These are phyloP conservation scores for Porphyrio hochstetteri DNA, from an alignment of 2,113 vertebrate species.

Conservation along the genomic window DNA sequence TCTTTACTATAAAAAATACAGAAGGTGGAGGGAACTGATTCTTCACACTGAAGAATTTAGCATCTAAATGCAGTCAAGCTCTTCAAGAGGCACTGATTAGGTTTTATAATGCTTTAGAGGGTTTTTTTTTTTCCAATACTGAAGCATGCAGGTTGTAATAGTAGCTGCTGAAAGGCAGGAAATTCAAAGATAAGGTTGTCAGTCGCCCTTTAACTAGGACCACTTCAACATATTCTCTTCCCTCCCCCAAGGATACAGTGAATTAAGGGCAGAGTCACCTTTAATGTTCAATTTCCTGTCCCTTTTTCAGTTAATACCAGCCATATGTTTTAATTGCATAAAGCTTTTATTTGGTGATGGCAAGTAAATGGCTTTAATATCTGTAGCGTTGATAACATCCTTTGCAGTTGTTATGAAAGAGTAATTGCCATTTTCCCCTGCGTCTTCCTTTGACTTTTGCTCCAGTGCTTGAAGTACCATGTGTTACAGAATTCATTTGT, in stretches of 20 bases:
- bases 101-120: neutral
- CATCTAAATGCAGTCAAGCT: neutral
- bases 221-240: neutral
- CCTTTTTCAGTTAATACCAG: neutral
- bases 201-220: neutral
- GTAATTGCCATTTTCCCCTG: neutral
- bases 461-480: neutral
- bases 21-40: neutral
- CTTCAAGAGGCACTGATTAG: neutral
- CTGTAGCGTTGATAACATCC: neutral
- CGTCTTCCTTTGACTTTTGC: neutral
- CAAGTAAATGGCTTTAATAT: constrained; percentile 46
- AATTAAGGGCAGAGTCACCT: constrained; percentile 4
- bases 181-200: neutral
- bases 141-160: neutral
- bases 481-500: neutral
- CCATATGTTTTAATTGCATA: constrained; percentile 37
- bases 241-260: neutral
- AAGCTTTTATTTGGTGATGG: constrained; percentile 19
- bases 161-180: constrained; percentile 11
- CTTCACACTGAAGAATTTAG: neutral
- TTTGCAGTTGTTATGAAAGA: constrained; percentile 22
- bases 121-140: neutral
- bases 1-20: neutral
- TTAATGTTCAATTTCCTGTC: constrained; percentile 53